phyloP scores from a whole-genome alignment of 64 coral and sea anemone genomes.

The Actinia equina region DNA sequence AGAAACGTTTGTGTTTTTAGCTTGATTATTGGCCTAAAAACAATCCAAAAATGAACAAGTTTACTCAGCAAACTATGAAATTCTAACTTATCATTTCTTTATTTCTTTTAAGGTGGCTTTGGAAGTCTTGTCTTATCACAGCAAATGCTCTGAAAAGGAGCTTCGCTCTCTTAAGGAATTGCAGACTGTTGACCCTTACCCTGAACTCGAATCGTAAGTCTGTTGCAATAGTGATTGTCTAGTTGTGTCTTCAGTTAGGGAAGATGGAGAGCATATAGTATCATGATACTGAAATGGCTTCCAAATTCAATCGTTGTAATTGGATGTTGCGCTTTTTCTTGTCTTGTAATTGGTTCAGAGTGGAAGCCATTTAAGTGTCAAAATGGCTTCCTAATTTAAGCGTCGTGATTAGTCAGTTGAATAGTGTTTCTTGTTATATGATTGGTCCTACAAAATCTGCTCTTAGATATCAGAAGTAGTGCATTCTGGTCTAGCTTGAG shows the following conservation, averaged over 20 bases:
- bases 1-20: too few relatives aligned
- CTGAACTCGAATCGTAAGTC: constrained; percentile 80
- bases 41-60: not conserved
- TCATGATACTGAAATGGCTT: too few relatives aligned
- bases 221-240: not conserved
- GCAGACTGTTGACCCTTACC: constrained; percentile 43
- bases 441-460: too few relatives aligned
- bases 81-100: not conserved
- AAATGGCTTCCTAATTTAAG: too few relatives aligned
- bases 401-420: too few relatives aligned
- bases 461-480: too few relatives aligned
- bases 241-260: not conserved
- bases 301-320: too few relatives aligned
- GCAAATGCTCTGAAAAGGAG: constrained; percentile 89
- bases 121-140: constrained; percentile 96
- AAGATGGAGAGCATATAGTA: not conserved
- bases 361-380: too few relatives aligned
- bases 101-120: constrained; percentile 64
- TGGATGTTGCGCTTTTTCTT: too few relatives aligned
- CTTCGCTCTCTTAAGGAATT: constrained; percentile 47
- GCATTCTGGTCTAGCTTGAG: too few relatives aligned
- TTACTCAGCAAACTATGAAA: not conserved
- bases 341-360: too few relatives aligned
- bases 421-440: too few relatives aligned
- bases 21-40: not conserved